Evolutionary conservation across 2,797 vertebrate species (phyloP).

Genomic region (Sebastes goodei): DNA sequence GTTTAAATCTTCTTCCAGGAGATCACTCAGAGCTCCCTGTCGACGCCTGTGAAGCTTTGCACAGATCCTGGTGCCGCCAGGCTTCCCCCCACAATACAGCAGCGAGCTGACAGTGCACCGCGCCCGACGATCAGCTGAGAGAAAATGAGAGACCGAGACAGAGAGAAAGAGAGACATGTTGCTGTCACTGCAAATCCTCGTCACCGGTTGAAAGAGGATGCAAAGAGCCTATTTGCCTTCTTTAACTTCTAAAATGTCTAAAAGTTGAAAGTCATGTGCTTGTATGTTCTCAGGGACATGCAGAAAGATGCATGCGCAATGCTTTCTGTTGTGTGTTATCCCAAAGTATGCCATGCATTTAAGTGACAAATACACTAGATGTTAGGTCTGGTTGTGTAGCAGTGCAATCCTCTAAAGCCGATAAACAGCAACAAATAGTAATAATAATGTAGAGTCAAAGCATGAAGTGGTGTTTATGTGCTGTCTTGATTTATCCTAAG

Average conservation of each 20-base stretch:
- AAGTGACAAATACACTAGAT: too few relatives aligned
- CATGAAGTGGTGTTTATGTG: background rate
- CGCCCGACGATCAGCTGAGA: constrained; percentile 18
- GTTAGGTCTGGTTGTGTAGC: too few relatives aligned
- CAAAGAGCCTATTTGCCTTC: constrained; percentile 36
- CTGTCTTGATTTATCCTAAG: background rate
- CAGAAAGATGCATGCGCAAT: too few relatives aligned
- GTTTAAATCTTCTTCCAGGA: constrained; percentile 73
- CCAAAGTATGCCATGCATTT: too few relatives aligned
- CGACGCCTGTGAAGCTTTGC: constrained; percentile 52
- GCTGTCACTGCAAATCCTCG: constrained; percentile 38
- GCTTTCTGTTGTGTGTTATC: too few relatives aligned
- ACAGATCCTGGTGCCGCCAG: constrained; percentile 37
- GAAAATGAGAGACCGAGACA: constrained; percentile 17
- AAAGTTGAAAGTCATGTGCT: constrained; percentile 18
- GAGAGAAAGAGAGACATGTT: constrained; percentile 19
- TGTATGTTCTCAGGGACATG: constrained; percentile 2
- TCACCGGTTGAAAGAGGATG: constrained; percentile 20
- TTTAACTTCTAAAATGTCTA: constrained; percentile 14
- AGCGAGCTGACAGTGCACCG: constrained; percentile 11
- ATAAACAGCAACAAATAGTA: too few relatives aligned
- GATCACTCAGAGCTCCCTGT: constrained; percentile 69
- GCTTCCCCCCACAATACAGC: constrained; percentile 44
- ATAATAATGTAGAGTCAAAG: background rate
- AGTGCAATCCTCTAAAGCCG: too few relatives aligned